Evolutionary conservation across 2,888 invertebrate species (phyloP), one percentile per base, ranked within the genome.

Genomic region (Cantharis nigra): DNA sequence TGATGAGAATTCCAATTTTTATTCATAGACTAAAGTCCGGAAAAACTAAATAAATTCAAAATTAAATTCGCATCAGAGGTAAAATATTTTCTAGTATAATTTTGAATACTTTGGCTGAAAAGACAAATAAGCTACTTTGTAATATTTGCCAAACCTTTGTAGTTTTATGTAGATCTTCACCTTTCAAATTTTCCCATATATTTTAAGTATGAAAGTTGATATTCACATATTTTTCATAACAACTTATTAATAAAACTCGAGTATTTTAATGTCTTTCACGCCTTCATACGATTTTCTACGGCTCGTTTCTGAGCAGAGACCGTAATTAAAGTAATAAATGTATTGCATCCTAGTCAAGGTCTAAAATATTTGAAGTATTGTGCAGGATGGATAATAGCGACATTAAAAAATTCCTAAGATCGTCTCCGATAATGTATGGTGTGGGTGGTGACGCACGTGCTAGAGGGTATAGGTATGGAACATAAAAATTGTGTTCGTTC

Each of bases 381-480:
- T 72, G 67, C 79, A 28, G 72, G 69, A 75, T 69, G 49, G 74
- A 84, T 87, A 87, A 87, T 86, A 85, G 85, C 86, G 83, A 85
- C 85, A 87, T 87, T 87, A 87, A 87, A 87, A 87, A 86, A 87
- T 87, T 87, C 87, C 83, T 80, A 76, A 85, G 85, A 86, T 86
- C 82, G 81, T 81, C 82, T 78, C 83, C 84, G 86, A 86, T 86
- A 86, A 84, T 78, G 75, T 78, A 80, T 83, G 82, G 82, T 85
- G 86, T 85, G 86, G 85, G 85, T 86, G 85, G 83, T 82, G 83
- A 84, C 84, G 85, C 84, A 84, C 85, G 84, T 83, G 86, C 86
- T 84, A 77, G 63, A 71, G 83, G 85, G 78, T 78, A 82, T 80
- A 73, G 79, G 75, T 79, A 80, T 80, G 80, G 75, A 49, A n/a